Conservation (phyloP, 2,113 vertebrate species). For the Panthera leo region DNA sequence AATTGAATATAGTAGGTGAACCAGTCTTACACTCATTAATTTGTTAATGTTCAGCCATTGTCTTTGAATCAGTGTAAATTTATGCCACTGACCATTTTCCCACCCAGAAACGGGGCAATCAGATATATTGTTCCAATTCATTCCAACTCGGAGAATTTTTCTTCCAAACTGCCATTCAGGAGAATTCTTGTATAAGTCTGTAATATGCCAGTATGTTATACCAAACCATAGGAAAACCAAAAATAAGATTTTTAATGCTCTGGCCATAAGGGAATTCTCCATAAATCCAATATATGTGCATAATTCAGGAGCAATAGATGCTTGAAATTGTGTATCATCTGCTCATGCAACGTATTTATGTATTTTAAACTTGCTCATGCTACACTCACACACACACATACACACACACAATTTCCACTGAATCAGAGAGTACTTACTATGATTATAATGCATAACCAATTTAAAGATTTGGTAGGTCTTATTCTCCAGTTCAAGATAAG, state of each 20-base stretch:
- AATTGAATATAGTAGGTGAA: background rate
- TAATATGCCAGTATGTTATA: background rate
- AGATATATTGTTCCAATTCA: background rate
- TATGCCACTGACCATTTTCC: background rate
- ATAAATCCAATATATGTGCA: background rate
- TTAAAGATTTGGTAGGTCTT: background rate
- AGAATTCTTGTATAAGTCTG: background rate
- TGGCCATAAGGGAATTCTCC: background rate
- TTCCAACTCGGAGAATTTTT: background rate
- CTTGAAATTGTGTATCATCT: background rate
- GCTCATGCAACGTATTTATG: background rate
- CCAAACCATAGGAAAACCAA: background rate
- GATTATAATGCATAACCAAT: background rate
- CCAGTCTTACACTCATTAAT: background rate
- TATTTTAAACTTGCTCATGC: background rate
- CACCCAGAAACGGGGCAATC: background rate
- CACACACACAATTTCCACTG: background rate
- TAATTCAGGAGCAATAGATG: background rate
- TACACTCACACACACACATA: background rate
- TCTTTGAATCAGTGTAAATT: background rate
- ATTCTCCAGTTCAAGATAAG: background rate
- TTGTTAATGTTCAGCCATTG: background rate
- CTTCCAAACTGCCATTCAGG: background rate
- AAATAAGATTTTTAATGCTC: background rate
- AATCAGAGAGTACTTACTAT: background rate